Percentiles rank a stretch among this genome's conserved stretches.
Evolutionary conservation across 2,113 vertebrate species (phyloP).

Genomic region (Leucoraja erinaceus): DNA sequence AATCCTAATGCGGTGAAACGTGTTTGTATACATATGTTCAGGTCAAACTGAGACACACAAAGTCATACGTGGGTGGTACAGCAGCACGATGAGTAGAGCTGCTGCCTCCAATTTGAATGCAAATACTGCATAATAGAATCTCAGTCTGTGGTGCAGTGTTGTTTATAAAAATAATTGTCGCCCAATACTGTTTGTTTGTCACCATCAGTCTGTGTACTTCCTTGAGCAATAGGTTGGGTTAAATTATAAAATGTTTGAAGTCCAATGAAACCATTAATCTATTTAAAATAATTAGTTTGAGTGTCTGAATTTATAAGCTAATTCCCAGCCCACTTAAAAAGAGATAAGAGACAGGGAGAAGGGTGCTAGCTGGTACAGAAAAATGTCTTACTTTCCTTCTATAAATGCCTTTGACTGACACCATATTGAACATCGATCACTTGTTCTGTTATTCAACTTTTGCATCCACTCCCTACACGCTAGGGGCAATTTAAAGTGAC

Average conservation of each 20-base stretch:
- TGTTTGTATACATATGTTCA: background rate
- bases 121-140: background rate
- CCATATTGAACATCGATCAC: no score
- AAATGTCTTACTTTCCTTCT: no score
- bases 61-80: background rate
- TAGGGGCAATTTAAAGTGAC: no score
- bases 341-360: no score
- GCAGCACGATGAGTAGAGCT: no score
- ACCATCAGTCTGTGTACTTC: background rate
- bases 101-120: background rate
- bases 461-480: background rate
- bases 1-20: background rate
- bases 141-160: background rate
- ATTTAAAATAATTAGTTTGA: background rate
- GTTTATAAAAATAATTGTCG: background rate
- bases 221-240: no score
- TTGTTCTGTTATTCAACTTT: background rate
- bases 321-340: background rate
- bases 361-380: background rate
- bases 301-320: background rate
- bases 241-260: background rate
- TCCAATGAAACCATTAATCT: background rate
- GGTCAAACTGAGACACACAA: background rate
- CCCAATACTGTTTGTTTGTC: background rate
- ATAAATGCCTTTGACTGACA: no score